Percentiles rank a stretch among this genome's conserved stretches.
Evolutionary conservation across 1,140 invertebrate genomes (phyloP).

Genomic region (Trichogramma pretiosum): DNA sequence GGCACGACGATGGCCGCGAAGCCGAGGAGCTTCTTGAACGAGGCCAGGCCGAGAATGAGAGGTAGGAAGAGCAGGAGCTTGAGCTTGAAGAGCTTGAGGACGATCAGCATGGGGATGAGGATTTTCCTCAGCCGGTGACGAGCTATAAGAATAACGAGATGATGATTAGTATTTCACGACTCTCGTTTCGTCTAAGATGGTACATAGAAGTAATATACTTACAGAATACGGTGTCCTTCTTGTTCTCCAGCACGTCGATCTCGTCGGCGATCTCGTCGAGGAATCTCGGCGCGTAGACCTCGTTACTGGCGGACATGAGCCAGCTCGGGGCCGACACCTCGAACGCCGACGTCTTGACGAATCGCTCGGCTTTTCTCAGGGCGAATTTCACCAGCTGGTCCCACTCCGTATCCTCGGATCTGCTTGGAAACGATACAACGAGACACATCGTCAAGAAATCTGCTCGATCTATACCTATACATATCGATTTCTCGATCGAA

Average conservation of each 20-base stretch:
- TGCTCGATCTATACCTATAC: too few species aligned
- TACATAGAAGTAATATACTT: constrained; percentile 40
- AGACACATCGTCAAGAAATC: too few species aligned
- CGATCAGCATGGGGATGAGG: constrained; percentile 70
- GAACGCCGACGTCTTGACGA: constrained; percentile 65
- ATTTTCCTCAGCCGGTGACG: constrained; percentile 69
- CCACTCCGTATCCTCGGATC: constrained; percentile 66
- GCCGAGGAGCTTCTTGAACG: constrained; percentile 73
- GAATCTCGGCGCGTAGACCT: constrained; percentile 66
- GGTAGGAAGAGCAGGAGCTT: constrained; percentile 72
- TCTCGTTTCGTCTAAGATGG: not conserved
- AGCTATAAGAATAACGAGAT: constrained; percentile 45
- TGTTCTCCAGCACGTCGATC: constrained; percentile 68
- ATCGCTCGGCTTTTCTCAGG: constrained; percentile 54
- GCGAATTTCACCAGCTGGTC: constrained; percentile 67
- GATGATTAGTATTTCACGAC: not conserved
- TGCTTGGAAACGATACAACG: too few species aligned
- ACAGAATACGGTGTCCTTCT: constrained; percentile 70
- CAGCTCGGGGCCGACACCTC: constrained; percentile 62
- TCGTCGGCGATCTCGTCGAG: constrained; percentile 74
- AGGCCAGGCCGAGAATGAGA: constrained; percentile 68
- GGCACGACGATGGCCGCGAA: constrained; percentile 68
- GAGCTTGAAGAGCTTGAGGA: constrained; percentile 75
- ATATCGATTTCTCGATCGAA: too few species aligned
- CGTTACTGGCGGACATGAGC: constrained; percentile 55